Evolutionary conservation across 2,113 vertebrate species (phyloP).

Genomic region (Malurus melanocephalus): DNA sequence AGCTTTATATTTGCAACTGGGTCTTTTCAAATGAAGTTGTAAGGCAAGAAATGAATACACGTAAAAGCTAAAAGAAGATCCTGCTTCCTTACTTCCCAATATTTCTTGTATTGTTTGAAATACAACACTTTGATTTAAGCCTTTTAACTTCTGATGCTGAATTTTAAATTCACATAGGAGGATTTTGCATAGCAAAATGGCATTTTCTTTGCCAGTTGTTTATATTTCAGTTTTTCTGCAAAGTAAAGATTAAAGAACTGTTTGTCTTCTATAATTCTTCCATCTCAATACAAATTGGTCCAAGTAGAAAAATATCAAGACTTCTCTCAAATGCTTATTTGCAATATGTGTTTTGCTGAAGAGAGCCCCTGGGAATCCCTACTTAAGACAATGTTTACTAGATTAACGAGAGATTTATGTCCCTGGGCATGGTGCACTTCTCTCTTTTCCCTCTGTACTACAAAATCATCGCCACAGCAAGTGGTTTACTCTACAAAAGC

Average conservation of each 20-base stretch:
- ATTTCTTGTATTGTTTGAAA: background rate
- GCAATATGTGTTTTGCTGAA: background rate
- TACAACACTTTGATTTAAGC: background rate
- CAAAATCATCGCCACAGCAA: background rate
- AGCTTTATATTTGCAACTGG: background rate
- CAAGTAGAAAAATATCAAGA: background rate
- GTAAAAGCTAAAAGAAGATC: background rate
- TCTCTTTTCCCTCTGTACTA: background rate
- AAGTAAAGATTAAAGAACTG: background rate
- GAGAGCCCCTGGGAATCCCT: background rate
- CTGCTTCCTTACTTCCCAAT: background rate
- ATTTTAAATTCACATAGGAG: background rate
- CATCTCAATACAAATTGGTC: background rate
- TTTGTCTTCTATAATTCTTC: background rate
- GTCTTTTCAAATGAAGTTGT: background rate
- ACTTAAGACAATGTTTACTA: background rate
- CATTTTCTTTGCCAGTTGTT: background rate
- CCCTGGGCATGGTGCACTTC: background rate
- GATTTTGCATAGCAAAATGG: background rate
- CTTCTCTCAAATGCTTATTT: background rate
- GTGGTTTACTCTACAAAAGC: background rate
- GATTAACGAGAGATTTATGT: background rate
- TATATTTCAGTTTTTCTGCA: background rate
- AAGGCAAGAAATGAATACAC: background rate
- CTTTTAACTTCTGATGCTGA: background rate